A percentile compares a stretch with the other conserved stretches of the same genome.
phyloP scores from a whole-genome alignment of 2,888 invertebrate genomes.

The Dusona sp. region DNA sequence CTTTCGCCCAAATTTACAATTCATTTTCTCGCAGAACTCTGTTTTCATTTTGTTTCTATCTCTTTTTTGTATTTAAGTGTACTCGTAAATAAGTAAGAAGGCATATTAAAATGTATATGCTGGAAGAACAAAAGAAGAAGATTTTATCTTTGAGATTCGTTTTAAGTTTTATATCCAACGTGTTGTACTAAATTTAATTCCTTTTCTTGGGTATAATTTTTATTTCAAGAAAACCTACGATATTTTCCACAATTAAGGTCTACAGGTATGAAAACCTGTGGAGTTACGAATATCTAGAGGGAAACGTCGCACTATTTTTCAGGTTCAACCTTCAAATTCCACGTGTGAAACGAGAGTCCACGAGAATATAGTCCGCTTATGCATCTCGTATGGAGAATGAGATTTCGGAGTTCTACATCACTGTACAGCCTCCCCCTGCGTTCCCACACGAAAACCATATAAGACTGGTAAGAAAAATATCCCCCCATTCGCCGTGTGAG shows the following conservation, averaged over 20 bases:
- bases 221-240: neutral
- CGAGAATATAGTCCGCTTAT: slow-evolving; percentile 2
- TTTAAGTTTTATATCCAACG: neutral
- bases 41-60: slow-evolving; percentile 27
- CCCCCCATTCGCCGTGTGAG: slow-evolving; percentile 55
- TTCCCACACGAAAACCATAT: slow-evolving; percentile 33
- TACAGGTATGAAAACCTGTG: neutral
- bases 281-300: slow-evolving; percentile 51
- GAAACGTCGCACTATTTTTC: slow-evolving; percentile 41
- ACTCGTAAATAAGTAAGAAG: slow-evolving; percentile 19
- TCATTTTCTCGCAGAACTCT: slow-evolving; percentile 53
- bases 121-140: neutral
- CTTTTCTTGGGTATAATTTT: neutral
- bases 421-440: slow-evolving; percentile 25
- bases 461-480: slow-evolving; percentile 55
- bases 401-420: slow-evolving; percentile 49
- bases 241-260: slow-evolving; percentile 12
- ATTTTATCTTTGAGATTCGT: slow-evolving; percentile 18
- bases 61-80: slow-evolving; percentile 27
- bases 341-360: slow-evolving; percentile 9
- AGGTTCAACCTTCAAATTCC: slow-evolving; percentile 44
- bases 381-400: slow-evolving; percentile 38
- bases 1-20: slow-evolving; percentile 60
- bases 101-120: slow-evolving; percentile 8
- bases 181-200: neutral